Conservation (phyloP, 2,113 vertebrate genomes). For the Bos taurus region DNA sequence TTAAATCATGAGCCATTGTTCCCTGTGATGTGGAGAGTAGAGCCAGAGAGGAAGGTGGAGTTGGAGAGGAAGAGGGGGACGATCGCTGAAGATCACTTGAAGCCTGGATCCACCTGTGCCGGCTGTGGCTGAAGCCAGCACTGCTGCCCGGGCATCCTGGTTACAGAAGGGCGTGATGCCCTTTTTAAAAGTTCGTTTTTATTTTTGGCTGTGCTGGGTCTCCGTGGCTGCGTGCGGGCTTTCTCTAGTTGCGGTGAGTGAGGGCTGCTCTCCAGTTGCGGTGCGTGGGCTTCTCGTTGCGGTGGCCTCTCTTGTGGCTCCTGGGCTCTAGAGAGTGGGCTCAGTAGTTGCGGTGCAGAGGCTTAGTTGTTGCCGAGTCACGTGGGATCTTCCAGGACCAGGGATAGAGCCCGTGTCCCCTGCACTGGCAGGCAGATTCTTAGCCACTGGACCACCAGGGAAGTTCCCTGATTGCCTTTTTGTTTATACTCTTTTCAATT, state of each 20-base stretch:
- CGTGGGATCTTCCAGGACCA: background rate
- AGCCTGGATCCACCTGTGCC: background rate
- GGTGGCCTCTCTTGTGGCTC: background rate
- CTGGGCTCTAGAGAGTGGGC: background rate
- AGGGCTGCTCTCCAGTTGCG: rapidly evolving
- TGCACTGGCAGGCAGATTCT: background rate
- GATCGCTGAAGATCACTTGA: background rate
- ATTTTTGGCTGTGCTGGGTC: background rate
- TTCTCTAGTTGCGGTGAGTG: background rate
- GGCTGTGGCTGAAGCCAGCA: background rate
- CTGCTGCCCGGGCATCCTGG: background rate
- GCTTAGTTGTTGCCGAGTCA: background rate
- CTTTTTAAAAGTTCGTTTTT: background rate
- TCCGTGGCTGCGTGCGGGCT: background rate
- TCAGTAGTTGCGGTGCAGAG: background rate
- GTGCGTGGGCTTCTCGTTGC: background rate
- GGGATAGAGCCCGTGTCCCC: background rate
- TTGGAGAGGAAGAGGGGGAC: background rate
- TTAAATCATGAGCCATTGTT: background rate
- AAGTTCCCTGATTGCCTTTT: background rate
- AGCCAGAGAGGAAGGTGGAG: background rate
- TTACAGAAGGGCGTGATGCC: background rate
- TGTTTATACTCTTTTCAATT: background rate
- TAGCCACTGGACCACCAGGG: background rate
- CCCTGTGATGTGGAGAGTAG: background rate